Conservation (phyloP, 2,888 invertebrate genomes). For the Caenorhabditis zanzibari region DNA sequence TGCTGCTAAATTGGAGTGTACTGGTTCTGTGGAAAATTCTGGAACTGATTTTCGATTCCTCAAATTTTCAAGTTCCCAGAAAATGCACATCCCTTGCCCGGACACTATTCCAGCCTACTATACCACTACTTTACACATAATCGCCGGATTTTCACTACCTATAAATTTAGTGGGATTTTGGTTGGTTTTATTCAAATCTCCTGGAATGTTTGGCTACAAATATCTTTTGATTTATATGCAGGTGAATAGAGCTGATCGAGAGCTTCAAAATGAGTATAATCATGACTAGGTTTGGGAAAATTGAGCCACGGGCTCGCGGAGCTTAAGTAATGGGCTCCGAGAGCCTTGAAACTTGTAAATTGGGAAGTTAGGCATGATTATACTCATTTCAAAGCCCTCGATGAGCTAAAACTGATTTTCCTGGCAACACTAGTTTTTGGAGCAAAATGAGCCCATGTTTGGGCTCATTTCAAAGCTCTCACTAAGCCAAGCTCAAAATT, state of each 20-base stretch:
- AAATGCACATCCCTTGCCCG: constrained; percentile 29
- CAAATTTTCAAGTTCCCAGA: no score
- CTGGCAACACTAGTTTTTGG: no score
- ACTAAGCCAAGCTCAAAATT: not conserved
- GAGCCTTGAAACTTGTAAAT: no score
- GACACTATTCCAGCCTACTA: constrained; percentile 37
- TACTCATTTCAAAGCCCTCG: no score
- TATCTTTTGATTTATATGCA: constrained; percentile 43
- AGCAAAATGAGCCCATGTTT: not conserved
- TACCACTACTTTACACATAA: constrained; percentile 28
- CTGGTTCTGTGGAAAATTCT: no score
- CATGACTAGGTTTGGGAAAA: not conserved
- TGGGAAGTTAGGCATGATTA: no score
- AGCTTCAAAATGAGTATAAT: constrained; percentile 8
- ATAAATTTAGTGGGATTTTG: constrained; percentile 33
- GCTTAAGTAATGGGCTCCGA: no score
- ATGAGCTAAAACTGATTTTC: no score
- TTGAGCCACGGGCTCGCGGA: no score
- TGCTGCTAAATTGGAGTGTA: no score
- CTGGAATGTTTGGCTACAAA: constrained; percentile 35
- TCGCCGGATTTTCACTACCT: constrained; percentile 21
- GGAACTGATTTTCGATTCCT: no score
- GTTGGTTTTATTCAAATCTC: constrained; percentile 37
- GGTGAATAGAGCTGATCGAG: not conserved
- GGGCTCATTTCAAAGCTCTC: not conserved